phyloP scores from a whole-genome alignment of 2,888 invertebrate genomes.

The Empis livida region DNA sequence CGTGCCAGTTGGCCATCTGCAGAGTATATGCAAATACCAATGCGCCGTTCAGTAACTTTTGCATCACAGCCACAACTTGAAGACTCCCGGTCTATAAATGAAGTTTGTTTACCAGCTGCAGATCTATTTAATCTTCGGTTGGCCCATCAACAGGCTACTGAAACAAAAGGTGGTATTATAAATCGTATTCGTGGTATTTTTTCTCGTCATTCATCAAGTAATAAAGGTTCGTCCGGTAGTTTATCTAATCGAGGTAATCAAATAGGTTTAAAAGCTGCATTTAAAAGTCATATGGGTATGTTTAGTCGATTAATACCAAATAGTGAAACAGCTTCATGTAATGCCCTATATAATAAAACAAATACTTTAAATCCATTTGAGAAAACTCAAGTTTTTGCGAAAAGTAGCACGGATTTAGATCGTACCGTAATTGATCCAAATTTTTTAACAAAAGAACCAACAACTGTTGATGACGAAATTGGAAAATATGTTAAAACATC shows the following conservation, averaged over 20 bases:
- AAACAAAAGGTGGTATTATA: conserved; percentile 40
- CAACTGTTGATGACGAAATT: conserved; percentile 8
- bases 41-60: conserved; percentile 49
- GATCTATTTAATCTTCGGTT: conserved; percentile 45
- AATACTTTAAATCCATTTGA: conserved; percentile 21
- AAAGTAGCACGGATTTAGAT: conserved; percentile 49
- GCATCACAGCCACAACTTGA: conserved; percentile 53
- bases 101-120: conserved; percentile 41
- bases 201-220: conserved; percentile 48
- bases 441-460: conserved; percentile 27
- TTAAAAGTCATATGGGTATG: conserved; percentile 60
- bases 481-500: conserved; percentile 35
- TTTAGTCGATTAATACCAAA: conserved; percentile 57
- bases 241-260: conserved; percentile 42
- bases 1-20: conserved; percentile 67
- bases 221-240: conserved; percentile 45
- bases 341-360: conserved; percentile 39
- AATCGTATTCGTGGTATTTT: conserved; percentile 46
- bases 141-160: conserved; percentile 40
- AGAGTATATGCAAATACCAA: conserved; percentile 44
- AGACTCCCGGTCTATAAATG: conserved; percentile 28
- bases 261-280: conserved; percentile 49
- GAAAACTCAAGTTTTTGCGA: conserved; percentile 39
- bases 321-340: conserved; percentile 48
- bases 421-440: conserved; percentile 26